These are phyloP conservation scores for Lycaena phlaeas DNA, from an alignment of 2,888 invertebrate genomes.

Conservation along the genomic window DNA sequence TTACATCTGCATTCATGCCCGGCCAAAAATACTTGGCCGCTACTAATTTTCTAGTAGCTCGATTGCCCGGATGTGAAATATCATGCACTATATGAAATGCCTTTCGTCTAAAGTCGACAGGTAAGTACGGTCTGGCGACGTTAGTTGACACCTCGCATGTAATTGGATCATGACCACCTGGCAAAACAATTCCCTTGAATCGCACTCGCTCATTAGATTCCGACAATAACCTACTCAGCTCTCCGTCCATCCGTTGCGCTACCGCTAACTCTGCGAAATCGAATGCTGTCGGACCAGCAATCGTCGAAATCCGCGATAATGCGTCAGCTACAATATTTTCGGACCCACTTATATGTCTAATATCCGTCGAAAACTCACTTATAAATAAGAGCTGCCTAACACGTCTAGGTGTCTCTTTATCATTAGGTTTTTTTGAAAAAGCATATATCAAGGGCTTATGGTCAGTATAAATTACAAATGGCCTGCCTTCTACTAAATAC, in stretches of 20 bases:
- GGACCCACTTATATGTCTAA: background rate
- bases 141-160: background rate
- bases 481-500: too few relatives aligned
- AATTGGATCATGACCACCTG: too few relatives aligned
- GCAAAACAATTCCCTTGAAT: too few relatives aligned
- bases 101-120: background rate
- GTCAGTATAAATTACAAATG: background rate
- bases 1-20: background rate
- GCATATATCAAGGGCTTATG: background rate
- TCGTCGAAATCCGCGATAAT: background rate
- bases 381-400: background rate
- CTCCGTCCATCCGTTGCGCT: too few relatives aligned
- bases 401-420: background rate
- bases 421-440: too few relatives aligned
- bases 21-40: background rate
- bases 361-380: background rate
- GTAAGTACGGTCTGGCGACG: background rate
- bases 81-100: background rate
- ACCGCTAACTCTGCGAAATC: too few relatives aligned
- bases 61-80: background rate
- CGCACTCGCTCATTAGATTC: too few relatives aligned
- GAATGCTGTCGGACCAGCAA: too few relatives aligned
- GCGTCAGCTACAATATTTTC: background rate
- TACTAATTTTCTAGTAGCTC: background rate
- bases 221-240: background rate